Evolutionary conservation across 2,888 invertebrate species (phyloP).

Genomic region (Oxytorus armatus): DNA sequence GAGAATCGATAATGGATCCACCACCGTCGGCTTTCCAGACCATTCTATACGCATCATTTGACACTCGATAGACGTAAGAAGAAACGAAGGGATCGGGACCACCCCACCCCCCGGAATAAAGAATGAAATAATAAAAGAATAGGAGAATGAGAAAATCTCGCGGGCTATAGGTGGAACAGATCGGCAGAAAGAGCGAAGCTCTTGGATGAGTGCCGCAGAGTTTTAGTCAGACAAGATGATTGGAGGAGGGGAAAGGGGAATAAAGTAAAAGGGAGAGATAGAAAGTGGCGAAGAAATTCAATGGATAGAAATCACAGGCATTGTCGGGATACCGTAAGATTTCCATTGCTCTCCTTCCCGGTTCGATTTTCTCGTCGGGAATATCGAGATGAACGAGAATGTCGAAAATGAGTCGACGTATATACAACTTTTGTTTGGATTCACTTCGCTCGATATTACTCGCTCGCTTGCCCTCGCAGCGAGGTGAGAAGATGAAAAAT

Average conservation of each 20-base stretch:
- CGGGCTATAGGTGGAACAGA: constrained; percentile 55
- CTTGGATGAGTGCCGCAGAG: constrained; percentile 51
- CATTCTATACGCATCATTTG: constrained; percentile 83
- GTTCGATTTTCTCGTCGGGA: background rate
- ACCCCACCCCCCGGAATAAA: background rate
- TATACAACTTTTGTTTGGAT: background rate
- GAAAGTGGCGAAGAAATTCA: constrained; percentile 76
- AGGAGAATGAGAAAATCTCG: constrained; percentile 40
- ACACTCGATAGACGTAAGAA: constrained; percentile 79
- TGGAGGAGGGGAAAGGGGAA: constrained; percentile 27
- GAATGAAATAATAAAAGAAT: constrained; percentile 34
- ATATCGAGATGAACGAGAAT: constrained; percentile 67
- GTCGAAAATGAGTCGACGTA: constrained; percentile 77
- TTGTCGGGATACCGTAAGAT: constrained; percentile 73
- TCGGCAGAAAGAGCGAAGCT: constrained; percentile 45
- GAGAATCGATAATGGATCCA: constrained; percentile 80
- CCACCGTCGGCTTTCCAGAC: constrained; percentile 76
- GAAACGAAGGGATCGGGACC: constrained; percentile 60
- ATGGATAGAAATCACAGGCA: constrained; percentile 82
- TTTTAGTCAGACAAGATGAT: constrained; percentile 60
- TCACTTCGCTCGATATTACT: constrained; percentile 11
- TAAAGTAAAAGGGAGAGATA: background rate
- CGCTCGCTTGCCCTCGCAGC: constrained; percentile 57
- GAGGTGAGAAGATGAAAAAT: constrained; percentile 76
- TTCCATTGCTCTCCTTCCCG: constrained; percentile 23